These are phyloP conservation scores for Labrus mixtus DNA, from an alignment of 2,113 vertebrate species.

Conservation along the genomic window DNA sequence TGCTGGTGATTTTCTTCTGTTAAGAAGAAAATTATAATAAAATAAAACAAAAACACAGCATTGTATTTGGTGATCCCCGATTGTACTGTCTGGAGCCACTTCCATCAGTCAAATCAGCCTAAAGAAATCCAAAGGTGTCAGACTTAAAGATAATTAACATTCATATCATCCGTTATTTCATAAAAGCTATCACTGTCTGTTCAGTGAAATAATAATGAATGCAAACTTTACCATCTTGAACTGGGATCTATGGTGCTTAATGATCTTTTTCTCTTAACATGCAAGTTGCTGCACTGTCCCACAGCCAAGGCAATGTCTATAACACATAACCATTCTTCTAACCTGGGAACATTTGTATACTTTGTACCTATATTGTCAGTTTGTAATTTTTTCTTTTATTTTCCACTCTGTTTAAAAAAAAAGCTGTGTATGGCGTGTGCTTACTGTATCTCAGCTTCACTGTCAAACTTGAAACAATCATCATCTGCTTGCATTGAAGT, in stretches of 20 bases:
- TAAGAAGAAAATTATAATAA: constrained; percentile 19
- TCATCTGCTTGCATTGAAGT: constrained; percentile 59
- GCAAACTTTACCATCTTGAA: constrained; percentile 50
- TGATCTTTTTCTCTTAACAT: constrained; percentile 62
- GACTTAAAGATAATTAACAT: constrained; percentile 42
- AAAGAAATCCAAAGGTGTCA: background rate
- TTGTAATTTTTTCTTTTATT: constrained; percentile 75
- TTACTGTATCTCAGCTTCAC: constrained; percentile 85
- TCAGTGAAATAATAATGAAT: constrained; percentile 35
- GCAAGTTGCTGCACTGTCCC: constrained; percentile 82
- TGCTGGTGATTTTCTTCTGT: constrained; percentile 64
- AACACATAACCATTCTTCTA: constrained; percentile 84
- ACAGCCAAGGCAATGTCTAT: constrained; percentile 83
- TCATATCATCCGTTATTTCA: constrained; percentile 34
- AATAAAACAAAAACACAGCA: constrained; percentile 9
- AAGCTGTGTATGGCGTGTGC: constrained; percentile 76
- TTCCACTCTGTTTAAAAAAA: constrained; percentile 72
- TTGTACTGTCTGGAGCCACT: constrained; percentile 44
- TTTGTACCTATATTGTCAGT: constrained; percentile 79
- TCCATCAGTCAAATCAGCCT: constrained; percentile 48
- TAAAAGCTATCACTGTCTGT: constrained; percentile 62
- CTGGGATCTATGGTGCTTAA: constrained; percentile 75
- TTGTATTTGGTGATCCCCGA: constrained; percentile 30
- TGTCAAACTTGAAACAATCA: constrained; percentile 87
- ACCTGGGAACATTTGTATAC: constrained; percentile 83